phyloP scores from a whole-genome alignment of 2,888 invertebrate species.

The Ceramica pisi region DNA sequence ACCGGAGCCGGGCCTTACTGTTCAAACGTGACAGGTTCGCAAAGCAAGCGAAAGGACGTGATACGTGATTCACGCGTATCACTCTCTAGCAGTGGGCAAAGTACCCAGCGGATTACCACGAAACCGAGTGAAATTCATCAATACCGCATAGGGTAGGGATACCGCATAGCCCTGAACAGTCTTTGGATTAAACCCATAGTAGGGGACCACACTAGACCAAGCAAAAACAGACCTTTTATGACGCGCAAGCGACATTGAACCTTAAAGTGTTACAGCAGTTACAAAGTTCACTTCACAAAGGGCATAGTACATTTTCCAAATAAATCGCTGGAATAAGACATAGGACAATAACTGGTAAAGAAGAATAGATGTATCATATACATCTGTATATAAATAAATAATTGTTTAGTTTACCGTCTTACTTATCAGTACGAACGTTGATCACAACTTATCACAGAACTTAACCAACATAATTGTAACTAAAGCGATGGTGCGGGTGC shows the following conservation, averaged over 20 bases:
- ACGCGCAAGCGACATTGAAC: background rate
- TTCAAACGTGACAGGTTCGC: too few species aligned
- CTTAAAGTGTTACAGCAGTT: background rate
- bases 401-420: constrained; percentile 45
- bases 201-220: background rate
- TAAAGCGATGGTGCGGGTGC: constrained; percentile 43
- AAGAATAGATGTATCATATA: constrained; percentile 46
- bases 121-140: too few species aligned
- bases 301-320: constrained; percentile 26
- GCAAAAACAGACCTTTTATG: background rate
- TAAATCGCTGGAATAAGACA: constrained; percentile 1
- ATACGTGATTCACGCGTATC: too few species aligned
- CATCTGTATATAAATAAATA: constrained; percentile 46
- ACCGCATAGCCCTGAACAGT: too few species aligned
- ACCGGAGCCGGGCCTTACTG: too few species aligned
- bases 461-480: constrained; percentile 50
- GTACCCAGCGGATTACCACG: too few species aligned
- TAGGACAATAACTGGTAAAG: constrained; percentile 9
- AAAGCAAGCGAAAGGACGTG: too few species aligned
- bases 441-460: constrained; percentile 67
- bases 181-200: background rate
- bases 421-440: constrained; percentile 41
- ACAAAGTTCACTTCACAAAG: background rate
- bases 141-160: too few species aligned
- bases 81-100: too few species aligned